Base-by-base conservation (phyloP, 1,140 invertebrate species). In the Euura saliciscinereae region DNA sequence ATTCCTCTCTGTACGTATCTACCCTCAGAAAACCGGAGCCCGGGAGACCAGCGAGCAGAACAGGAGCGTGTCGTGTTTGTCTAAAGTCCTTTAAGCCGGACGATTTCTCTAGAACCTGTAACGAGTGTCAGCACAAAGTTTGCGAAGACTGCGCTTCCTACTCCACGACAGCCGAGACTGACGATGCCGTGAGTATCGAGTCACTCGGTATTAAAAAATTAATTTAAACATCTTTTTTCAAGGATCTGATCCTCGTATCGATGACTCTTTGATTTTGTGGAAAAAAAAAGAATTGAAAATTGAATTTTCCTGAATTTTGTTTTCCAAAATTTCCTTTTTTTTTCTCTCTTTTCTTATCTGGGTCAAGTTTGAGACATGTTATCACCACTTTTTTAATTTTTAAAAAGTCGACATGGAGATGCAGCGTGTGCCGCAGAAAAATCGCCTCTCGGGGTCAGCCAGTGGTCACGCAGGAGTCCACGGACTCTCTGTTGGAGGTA, bases 91-190 rank as follows among this genome's bases (percentile, higher is more conserved):
- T 97, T 82, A 94, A 95, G 80, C 93, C 93, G 0, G 94, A 95
- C 68, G 95, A 96, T 82, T 93, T 93, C 79, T 94, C 92, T 80
- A 92, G 94, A 77, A 94, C 92, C 42, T 97, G 96, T 87, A 93
- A 91, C 80, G 95, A 96, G 85, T 97, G 96, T 86, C 92, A 94
- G 79, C 94, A 96, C 79, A 92, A 94, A 77, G 95, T 97, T 59
- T 97, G 96, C 84, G 96, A 97, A 84, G 96, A 97, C 86, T 97
- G 96, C 81, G 94, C 94, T 67, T 96, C 94, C 51, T 97, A 97
- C 85, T 96, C 94, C 74, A 95, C 94, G 81, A 90, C 92, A 66
- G 91, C 93, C 65, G 94, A 95, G 79, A 92, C 93, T 74, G 92
- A 95, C 79, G 94, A 95, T 81, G 90, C 91, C 86, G 94, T 95